phyloP scores from a whole-genome alignment of 2,888 invertebrate genomes.

The Hydropsyche betteni region DNA sequence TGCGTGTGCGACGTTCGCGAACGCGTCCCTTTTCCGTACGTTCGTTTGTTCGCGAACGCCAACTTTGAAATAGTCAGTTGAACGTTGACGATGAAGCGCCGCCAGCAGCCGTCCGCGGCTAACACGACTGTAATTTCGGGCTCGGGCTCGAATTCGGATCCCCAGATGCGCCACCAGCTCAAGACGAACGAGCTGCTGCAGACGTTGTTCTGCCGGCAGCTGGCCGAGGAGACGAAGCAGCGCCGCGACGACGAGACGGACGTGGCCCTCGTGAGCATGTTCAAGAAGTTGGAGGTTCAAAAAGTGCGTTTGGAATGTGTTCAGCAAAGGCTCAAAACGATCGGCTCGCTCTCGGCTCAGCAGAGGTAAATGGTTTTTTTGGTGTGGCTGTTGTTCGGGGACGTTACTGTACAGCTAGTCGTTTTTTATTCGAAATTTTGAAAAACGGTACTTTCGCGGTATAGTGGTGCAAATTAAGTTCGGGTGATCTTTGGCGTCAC shows the following conservation, averaged over 20 bases:
- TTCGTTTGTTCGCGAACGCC: not conserved
- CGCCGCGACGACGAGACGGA: conserved; percentile 61
- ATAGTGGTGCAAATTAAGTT: no score
- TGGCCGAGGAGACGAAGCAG: conserved; percentile 60
- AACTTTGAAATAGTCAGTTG: no score
- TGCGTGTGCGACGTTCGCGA: not conserved
- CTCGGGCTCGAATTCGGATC: not conserved
- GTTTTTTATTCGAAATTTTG: not conserved
- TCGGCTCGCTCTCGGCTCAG: conserved; percentile 63
- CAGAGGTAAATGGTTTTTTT: conserved; percentile 58
- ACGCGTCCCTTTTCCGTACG: not conserved
- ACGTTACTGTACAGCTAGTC: not conserved
- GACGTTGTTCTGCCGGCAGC: conserved; percentile 3
- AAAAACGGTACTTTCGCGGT: no score
- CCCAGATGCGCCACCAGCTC: conserved; percentile 51
- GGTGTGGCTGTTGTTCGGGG: no score
- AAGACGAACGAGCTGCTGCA: conserved; percentile 4
- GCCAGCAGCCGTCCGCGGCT: not conserved
- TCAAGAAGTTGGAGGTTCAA: conserved; percentile 62
- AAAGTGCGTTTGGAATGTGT: conserved; percentile 62
- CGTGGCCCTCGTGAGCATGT: conserved; percentile 61
- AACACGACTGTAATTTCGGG: not conserved
- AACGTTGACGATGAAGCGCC: not conserved
- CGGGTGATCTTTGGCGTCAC: no score
- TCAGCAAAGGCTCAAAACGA: conserved; percentile 61